Conservation (phyloP, 2,797 vertebrate species). For the Pyrocephalus nanus region DNA sequence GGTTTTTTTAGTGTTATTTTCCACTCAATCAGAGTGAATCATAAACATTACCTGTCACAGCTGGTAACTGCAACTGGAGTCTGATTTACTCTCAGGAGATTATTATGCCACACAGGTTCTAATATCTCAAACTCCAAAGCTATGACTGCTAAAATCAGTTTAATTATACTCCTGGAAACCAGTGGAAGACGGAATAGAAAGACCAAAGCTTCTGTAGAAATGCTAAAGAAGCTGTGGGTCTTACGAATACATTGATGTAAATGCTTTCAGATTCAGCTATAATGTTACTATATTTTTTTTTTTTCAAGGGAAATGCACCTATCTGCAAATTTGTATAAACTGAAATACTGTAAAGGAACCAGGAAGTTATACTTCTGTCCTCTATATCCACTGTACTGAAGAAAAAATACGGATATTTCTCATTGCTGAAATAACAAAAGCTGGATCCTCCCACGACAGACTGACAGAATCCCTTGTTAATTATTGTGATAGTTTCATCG, state of each 20-base stretch:
- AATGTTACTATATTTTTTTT: neutral
- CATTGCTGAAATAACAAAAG: neutral
- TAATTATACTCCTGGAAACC: neutral
- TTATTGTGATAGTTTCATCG: neutral
- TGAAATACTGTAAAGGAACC: neutral
- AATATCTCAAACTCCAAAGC: neutral
- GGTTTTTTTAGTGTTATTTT: neutral
- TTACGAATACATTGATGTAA: neutral
- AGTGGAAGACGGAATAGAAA: neutral
- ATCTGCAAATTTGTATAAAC: neutral
- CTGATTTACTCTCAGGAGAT: conserved; percentile 3
- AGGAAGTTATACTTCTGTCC: neutral
- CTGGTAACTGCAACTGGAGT: neutral
- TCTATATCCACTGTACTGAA: neutral
- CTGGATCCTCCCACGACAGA: neutral
- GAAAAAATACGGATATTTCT: neutral
- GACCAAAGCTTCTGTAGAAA: neutral
- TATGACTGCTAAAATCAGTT: neutral
- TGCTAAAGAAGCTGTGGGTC: neutral
- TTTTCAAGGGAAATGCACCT: neutral
- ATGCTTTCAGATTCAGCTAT: neutral
- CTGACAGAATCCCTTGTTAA: neutral
- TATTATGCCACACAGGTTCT: neutral
- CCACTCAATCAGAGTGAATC: neutral
- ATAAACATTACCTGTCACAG: neutral